A percentile compares a stretch with the other conserved stretches of the same genome.
phyloP scores from a whole-genome alignment of 2,113 vertebrate species.

The Capreolus pygargus region DNA sequence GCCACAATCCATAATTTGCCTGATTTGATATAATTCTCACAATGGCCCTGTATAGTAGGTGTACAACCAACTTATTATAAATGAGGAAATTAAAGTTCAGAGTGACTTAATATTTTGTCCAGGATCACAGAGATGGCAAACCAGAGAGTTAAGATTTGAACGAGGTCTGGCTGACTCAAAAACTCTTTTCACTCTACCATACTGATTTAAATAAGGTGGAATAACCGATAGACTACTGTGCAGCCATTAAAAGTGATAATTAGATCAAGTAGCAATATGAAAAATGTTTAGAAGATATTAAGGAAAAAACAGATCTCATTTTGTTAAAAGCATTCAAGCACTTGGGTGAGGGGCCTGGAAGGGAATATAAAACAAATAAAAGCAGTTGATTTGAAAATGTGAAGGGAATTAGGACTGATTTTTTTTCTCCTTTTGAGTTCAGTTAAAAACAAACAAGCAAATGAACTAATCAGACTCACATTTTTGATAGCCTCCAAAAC shows the following conservation, averaged over 20 bases:
- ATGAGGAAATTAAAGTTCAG: neutral
- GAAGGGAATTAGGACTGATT: slow-evolving; percentile 4
- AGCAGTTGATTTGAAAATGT: neutral
- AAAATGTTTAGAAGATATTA: slow-evolving; percentile 9
- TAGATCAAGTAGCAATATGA: slow-evolving; percentile 35
- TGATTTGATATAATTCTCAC: neutral
- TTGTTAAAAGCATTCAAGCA: neutral
- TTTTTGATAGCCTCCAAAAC: neutral
- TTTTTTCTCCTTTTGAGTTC: neutral
- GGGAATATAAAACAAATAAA: neutral
- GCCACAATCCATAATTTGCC: neutral
- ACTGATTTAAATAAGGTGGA: neutral
- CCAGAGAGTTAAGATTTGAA: neutral
- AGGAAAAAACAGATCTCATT: neutral
- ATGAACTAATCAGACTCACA: neutral
- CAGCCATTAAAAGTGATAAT: slow-evolving; percentile 28
- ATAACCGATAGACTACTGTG: neutral
- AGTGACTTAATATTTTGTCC: neutral
- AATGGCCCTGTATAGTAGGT: neutral
- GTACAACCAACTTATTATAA: neutral
- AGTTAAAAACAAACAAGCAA: neutral
- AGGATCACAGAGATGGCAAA: neutral
- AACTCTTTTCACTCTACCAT: neutral
- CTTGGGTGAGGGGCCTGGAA: neutral
- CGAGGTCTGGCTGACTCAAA: neutral